phyloP scores from a whole-genome alignment of 2,797 vertebrate species.

The Lepilemur septentrionalis region DNA sequence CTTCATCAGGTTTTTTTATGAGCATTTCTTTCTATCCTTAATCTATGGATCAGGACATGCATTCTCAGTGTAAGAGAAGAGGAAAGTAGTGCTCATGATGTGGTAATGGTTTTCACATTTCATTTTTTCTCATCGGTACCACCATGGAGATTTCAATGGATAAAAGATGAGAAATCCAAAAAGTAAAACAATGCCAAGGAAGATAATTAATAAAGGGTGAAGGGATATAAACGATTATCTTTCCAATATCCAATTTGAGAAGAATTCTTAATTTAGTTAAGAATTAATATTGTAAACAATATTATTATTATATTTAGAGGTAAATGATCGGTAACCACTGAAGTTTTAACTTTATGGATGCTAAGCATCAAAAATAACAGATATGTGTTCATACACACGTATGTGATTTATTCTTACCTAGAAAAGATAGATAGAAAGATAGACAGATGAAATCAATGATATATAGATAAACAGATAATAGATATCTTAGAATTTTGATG shows the following conservation, averaged over 20 bases:
- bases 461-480: background rate
- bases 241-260: background rate
- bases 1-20: background rate
- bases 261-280: background rate
- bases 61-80: background rate
- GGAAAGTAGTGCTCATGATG: background rate
- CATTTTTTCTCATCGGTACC: background rate
- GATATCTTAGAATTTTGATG: background rate
- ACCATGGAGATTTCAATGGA: background rate
- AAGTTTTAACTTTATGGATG: no score
- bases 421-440: background rate
- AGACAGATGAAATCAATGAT: background rate
- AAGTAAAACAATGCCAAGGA: background rate
- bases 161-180: background rate
- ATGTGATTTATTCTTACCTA: background rate
- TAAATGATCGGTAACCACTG: background rate
- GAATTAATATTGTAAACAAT: background rate
- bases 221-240: background rate
- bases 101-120: background rate
- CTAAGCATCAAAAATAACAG: background rate
- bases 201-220: background rate
- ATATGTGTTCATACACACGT: background rate
- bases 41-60: background rate
- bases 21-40: background rate
- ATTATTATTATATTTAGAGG: background rate